These are phyloP conservation scores for Onchidella celtica DNA, from an alignment of 2,888 invertebrate genomes.

Conservation along the genomic window DNA sequence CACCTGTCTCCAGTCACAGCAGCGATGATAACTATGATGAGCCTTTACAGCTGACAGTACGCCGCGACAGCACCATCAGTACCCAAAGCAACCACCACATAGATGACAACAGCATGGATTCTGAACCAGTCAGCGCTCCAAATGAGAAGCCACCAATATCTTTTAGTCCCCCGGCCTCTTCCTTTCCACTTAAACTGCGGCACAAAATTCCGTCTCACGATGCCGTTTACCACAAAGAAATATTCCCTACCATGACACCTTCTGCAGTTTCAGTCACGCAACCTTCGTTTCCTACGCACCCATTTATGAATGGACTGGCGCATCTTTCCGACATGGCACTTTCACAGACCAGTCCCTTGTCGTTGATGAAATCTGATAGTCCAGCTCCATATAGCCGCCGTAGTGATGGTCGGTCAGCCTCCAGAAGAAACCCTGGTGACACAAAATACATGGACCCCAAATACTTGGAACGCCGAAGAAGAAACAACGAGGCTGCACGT, in stretches of 20 bases:
- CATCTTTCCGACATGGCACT: conserved; percentile 74
- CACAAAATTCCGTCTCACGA: conserved; percentile 61
- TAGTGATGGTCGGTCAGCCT: conserved; percentile 7
- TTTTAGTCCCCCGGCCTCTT: conserved; percentile 59
- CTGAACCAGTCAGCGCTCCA: conserved; percentile 35
- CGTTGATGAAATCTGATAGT: conserved; percentile 58
- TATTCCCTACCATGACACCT: conserved; percentile 27
- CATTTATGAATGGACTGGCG: conserved; percentile 68
- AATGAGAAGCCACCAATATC: conserved; percentile 39
- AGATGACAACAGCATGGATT: conserved; percentile 36
- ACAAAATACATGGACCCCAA: conserved; percentile 67
- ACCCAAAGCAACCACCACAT: conserved; percentile 8
- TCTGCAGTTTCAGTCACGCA: conserved; percentile 28
- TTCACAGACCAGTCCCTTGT: conserved; percentile 64
- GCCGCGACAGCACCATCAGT: conserved; percentile 48
- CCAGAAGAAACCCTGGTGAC: conserved; percentile 33
- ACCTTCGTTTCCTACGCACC: conserved; percentile 47
- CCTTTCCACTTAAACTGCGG: conserved; percentile 71
- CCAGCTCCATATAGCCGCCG: conserved; percentile 9
- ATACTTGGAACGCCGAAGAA: conserved; percentile 80
- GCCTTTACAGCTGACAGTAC: conserved; percentile 59
- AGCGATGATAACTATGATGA: conserved; percentile 56
- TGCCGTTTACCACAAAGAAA: conserved; percentile 41
- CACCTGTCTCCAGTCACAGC: conserved; percentile 54
- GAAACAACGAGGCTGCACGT: conserved; percentile 81